phyloP scores from a whole-genome alignment of 37 sponge, comb jelly and placozoan genomes.

The Cliona cf. orientalis region DNA sequence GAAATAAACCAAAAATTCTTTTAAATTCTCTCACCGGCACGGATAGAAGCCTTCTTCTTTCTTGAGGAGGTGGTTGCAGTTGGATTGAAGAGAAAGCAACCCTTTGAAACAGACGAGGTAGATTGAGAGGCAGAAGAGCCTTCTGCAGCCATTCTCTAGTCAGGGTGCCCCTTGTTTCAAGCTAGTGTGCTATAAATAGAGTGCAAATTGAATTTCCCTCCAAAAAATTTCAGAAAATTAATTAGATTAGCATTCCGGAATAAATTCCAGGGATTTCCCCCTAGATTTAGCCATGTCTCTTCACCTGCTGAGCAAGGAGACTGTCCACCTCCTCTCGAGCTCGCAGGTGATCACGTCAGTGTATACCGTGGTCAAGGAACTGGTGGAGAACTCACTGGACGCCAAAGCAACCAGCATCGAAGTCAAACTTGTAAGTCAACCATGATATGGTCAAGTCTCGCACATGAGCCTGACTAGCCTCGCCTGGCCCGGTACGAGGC shows the following conservation, averaged over 20 bases:
- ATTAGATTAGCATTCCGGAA: no score
- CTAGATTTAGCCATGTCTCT: not conserved
- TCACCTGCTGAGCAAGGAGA: conserved; percentile 31
- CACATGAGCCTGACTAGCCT: no score
- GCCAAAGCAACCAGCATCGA: conserved; percentile 78
- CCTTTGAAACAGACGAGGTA: not conserved
- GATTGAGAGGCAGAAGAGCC: not conserved
- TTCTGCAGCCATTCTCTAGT: no score
- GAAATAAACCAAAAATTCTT: no score
- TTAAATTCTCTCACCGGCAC: conserved; percentile 10
- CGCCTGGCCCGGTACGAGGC: no score
- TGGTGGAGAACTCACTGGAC: conserved; percentile 90
- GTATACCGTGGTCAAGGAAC: conserved; percentile 83
- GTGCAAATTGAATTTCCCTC: conserved; percentile 14
- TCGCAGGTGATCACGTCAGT: conserved; percentile 85
- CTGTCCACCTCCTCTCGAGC: conserved; percentile 70
- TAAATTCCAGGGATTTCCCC: no score
- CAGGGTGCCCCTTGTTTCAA: no score
- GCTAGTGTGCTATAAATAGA: conserved; percentile 21
- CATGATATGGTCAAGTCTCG: no score
- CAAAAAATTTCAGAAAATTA: no score
- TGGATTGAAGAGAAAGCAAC: conserved; percentile 39
- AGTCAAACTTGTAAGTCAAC: conserved; percentile 70
- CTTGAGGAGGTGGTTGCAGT: not conserved
- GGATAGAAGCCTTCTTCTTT: conserved; percentile 8